phyloP scores from a whole-genome alignment of 2,888 invertebrate genomes.

The Copidosoma aretas region DNA sequence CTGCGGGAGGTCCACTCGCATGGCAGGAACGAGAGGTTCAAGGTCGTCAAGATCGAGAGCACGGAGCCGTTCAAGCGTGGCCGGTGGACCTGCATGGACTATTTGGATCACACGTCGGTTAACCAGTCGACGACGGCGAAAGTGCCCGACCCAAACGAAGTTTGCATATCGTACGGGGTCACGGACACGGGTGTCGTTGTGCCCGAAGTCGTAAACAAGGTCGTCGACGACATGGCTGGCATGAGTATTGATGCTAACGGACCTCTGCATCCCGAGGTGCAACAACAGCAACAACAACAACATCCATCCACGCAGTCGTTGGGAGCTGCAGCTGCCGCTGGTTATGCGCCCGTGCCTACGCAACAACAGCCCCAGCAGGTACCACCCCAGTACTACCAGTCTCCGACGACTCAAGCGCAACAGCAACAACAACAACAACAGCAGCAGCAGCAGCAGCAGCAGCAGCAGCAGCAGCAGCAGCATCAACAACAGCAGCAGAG shows the following conservation, averaged over 20 bases:
- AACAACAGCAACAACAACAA: slow-evolving; percentile 62
- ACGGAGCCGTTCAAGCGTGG: slow-evolving; percentile 93
- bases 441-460: no score
- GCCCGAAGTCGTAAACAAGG: slow-evolving; percentile 50
- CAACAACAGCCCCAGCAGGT: slow-evolving; percentile 45
- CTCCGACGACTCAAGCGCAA: slow-evolving; percentile 39
- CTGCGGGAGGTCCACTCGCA: slow-evolving; percentile 72
- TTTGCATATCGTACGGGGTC: slow-evolving; percentile 61
- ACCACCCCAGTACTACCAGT: slow-evolving; percentile 51
- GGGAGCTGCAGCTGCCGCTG: slow-evolving; percentile 50
- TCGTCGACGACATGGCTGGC: slow-evolving; percentile 49
- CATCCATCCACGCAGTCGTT: slow-evolving; percentile 48
- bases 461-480: no score
- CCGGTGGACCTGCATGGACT: slow-evolving; percentile 94
- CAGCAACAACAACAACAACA: no score
- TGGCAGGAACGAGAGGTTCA: slow-evolving; percentile 83
- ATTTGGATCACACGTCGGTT: slow-evolving; percentile 79
- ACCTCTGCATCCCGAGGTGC: slow-evolving; percentile 52
- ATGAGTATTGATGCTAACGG: slow-evolving; percentile 55
- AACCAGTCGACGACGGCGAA: slow-evolving; percentile 57
- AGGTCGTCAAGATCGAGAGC: slow-evolving; percentile 92
- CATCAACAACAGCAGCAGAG: slow-evolving; percentile 46
- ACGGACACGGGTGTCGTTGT: slow-evolving; percentile 58
- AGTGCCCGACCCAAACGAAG: slow-evolving; percentile 59
- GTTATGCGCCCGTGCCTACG: slow-evolving; percentile 38